These are phyloP conservation scores for Dynastes tityus DNA, from an alignment of 2,888 invertebrate species.

Conservation along the genomic window DNA sequence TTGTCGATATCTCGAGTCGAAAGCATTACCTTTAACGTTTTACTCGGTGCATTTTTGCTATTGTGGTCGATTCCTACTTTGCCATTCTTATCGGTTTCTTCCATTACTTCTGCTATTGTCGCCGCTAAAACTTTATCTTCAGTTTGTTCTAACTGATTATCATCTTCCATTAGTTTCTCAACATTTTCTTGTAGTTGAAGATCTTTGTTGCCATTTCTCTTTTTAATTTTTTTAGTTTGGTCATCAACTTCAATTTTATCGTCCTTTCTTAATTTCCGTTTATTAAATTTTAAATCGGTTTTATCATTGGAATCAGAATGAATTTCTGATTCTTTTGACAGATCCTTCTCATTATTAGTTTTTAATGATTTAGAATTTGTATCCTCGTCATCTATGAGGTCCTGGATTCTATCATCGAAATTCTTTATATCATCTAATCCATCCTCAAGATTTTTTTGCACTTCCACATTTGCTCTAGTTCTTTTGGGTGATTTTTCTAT, in stretches of 20 bases:
- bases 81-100: constrained; percentile 49
- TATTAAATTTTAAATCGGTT: constrained; percentile 1
- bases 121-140: constrained; percentile 28
- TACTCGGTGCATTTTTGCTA: constrained; percentile 50
- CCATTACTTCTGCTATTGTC: constrained; percentile 37
- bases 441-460: background rate
- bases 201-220: constrained; percentile 53
- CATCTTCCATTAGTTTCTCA: constrained; percentile 34
- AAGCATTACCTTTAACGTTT: constrained; percentile 64
- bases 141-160: constrained; percentile 31
- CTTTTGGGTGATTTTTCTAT: constrained; percentile 22
- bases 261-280: constrained; percentile 42
- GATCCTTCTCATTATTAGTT: background rate
- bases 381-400: background rate
- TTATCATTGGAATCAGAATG: constrained; percentile 50
- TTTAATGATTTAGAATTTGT: background rate
- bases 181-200: constrained; percentile 50
- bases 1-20: constrained; percentile 58
- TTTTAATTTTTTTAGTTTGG: constrained; percentile 46
- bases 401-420: background rate
- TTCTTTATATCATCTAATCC: background rate
- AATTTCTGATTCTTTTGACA: too few species aligned
- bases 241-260: constrained; percentile 49
- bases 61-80: constrained; percentile 40
- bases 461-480: constrained; percentile 13